Conservation (phyloP, 2,113 vertebrate genomes). For the Zosterops lateralis region DNA sequence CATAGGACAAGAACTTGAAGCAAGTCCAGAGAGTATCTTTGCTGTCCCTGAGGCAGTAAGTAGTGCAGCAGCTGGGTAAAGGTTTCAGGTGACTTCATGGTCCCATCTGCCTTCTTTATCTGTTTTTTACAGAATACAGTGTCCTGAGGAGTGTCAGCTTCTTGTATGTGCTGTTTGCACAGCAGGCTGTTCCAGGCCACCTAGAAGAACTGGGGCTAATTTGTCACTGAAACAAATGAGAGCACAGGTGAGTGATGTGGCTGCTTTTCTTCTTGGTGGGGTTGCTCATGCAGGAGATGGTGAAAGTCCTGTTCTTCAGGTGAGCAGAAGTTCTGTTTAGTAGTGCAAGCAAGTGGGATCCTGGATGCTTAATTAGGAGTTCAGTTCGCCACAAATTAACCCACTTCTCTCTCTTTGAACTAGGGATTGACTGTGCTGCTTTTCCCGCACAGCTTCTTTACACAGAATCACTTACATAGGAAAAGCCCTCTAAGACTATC, state of each 20-base stretch:
- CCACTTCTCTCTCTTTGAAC: background rate
- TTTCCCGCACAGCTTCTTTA: background rate
- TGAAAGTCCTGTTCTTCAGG: background rate
- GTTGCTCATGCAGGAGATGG: background rate
- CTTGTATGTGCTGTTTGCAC: rapidly evolving
- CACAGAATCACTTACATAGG: background rate
- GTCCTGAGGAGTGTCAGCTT: background rate
- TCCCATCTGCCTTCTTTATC: background rate
- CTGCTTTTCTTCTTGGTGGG: background rate
- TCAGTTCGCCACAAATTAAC: background rate
- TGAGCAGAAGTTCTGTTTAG: background rate
- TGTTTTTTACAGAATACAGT: background rate
- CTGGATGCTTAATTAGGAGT: background rate
- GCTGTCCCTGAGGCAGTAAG: background rate
- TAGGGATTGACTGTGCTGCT: background rate
- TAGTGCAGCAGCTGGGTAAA: background rate
- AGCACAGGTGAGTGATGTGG: background rate
- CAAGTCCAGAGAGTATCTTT: background rate
- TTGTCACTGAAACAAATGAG: background rate
- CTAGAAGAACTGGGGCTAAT: background rate
- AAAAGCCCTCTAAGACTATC: background rate
- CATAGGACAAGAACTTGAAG: background rate
- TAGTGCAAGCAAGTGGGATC: background rate
- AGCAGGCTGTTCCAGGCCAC: background rate
- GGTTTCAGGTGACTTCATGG: background rate